Base-by-base conservation (phyloP, 2,113 vertebrate genomes). In the Stigmatopora argus region DNA sequence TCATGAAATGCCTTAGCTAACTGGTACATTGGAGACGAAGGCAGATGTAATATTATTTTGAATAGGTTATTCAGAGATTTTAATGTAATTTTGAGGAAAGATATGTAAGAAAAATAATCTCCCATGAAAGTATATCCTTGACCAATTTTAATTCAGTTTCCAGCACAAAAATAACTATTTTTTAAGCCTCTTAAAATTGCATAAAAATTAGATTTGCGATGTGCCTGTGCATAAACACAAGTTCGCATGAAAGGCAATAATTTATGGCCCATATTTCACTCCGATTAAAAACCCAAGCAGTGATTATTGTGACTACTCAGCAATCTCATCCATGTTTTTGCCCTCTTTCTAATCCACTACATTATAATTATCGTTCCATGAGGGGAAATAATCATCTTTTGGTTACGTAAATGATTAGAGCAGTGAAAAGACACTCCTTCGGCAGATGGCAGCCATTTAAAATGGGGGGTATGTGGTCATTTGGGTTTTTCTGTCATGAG, bases 261-360 rank as follows among this genome's bases (percentile, higher is more conserved):
- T 90, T 90, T 88, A 87, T 86, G 86, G 83, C 89, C 84, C 77
- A 85, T 83, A 87, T 89, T 87, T 90, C 87, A 79, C 79, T 88
- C 86, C 89, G 89, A 91, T 92, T 90, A 90, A 91, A 91, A 89
- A 90, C 87, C 87, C 88, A 89, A 90, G 89, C 83, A 80, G 78
- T 86, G 86, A 91, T 90, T 90, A 89, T 87, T 85, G 85, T 87
- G 85, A 89, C 85, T 83, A 88, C 84, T 90, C 79, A 81, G 86
- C 86, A 91, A 90, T 90, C 88, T 90, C 86, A 80, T 87, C 85
- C 85, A 81, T 89, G 82, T 79, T 82, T 87, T 86, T 74, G 64
- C 74, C 87, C 78, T 87, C 87, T 74, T 89, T 89, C 88, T 91
- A 90, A 89, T 88, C 85, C 78, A 79, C 85, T 86, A 85, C 85